phyloP scores from a whole-genome alignment of 2,113 vertebrate genomes.

The Labrus mixtus region DNA sequence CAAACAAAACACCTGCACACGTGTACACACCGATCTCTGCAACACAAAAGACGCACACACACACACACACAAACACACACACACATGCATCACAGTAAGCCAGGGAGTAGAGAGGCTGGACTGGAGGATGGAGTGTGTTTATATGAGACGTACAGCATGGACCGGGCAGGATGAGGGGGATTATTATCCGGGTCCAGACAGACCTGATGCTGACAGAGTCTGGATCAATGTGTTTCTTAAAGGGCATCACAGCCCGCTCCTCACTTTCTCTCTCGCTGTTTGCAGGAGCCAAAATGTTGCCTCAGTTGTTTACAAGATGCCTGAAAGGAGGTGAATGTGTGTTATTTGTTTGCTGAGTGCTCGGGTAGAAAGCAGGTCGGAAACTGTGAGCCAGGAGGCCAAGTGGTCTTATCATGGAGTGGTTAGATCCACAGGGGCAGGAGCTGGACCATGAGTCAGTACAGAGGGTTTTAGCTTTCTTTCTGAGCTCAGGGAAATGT shows the following conservation, averaged over 20 bases:
- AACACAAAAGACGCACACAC: not conserved
- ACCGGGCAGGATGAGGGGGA: constrained; percentile 32
- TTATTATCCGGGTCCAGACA: constrained; percentile 52
- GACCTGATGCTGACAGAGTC: constrained; percentile 35
- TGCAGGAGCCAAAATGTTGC: constrained; percentile 39
- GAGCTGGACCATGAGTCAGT: constrained; percentile 42
- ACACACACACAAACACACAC: not conserved
- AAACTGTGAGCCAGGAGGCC: constrained; percentile 35
- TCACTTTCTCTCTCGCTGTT: constrained; percentile 5
- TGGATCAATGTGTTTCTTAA: constrained; percentile 51
- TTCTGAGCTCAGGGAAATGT: constrained; percentile 6
- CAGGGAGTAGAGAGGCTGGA: constrained; percentile 16
- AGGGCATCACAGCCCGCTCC: constrained; percentile 18
- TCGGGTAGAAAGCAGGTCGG: constrained; percentile 27
- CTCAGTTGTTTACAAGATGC: constrained; percentile 17
- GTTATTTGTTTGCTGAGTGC: constrained; percentile 40
- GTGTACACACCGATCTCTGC: constrained; percentile 1
- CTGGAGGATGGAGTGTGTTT: constrained; percentile 48
- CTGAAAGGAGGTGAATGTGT: constrained; percentile 23
- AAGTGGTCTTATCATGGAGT: constrained; percentile 48
- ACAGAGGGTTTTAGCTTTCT: constrained; percentile 17
- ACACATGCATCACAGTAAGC: constrained; percentile 17
- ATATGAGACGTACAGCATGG: constrained; percentile 31
- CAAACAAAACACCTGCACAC: constrained; percentile 52
- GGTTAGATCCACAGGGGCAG: constrained; percentile 21